phyloP scores from a whole-genome alignment of 2,113 vertebrate species.

The Cebidichthys violaceus region DNA sequence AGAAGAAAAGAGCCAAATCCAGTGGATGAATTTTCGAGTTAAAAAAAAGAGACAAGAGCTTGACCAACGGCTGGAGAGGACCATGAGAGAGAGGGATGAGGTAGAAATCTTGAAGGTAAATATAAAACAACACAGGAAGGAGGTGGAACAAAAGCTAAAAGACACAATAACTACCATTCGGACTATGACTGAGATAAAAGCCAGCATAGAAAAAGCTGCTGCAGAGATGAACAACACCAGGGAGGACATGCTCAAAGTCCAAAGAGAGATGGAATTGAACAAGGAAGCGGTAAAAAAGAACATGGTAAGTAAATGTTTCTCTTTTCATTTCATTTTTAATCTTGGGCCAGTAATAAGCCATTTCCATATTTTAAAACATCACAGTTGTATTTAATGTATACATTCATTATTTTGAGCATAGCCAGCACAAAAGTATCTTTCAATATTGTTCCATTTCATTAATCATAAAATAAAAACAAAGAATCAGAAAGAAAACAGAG shows the following conservation, averaged over 20 bases:
- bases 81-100: conserved; percentile 44
- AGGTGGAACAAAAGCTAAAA: conserved; percentile 38
- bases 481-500: neutral
- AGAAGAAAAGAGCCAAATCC: conserved; percentile 36
- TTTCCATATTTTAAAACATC: neutral
- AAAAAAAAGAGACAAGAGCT: conserved; percentile 47
- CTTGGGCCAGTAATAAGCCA: neutral
- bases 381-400: neutral
- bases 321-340: neutral
- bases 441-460: neutral
- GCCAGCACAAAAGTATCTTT: neutral
- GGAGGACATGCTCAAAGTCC: conserved; percentile 48
- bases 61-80: conserved; percentile 44
- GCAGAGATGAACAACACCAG: conserved; percentile 35
- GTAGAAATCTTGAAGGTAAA: conserved; percentile 56
- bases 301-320: conserved; percentile 41
- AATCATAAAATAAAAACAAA: neutral
- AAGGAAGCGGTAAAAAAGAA: conserved; percentile 27
- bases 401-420: neutral
- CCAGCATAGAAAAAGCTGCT: conserved; percentile 31
- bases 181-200: conserved; percentile 42
- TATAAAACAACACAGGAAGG: conserved; percentile 33
- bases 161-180: neutral
- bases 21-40: conserved; percentile 53
- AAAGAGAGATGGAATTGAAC: conserved; percentile 35